Evolutionary conservation across 2,888 invertebrate species (phyloP).

Genomic region (Epirrhoe alternata): DNA sequence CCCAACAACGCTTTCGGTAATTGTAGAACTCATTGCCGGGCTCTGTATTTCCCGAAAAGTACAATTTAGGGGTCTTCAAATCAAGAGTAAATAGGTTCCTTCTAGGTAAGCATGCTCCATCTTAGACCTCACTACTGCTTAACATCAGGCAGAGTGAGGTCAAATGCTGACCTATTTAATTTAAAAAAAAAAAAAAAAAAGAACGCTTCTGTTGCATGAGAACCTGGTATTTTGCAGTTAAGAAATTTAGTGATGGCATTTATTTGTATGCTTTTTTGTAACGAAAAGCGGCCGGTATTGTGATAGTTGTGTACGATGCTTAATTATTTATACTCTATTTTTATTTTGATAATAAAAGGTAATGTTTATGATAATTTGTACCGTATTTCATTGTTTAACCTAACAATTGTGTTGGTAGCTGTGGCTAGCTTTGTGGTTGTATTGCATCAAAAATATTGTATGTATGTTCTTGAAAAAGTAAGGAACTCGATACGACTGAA

Average conservation of each 20-base stretch:
- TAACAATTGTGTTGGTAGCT: conserved; percentile 57
- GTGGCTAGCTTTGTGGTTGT: conserved; percentile 51
- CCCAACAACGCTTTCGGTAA: conserved; percentile 33
- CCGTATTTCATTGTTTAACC: conserved; percentile 73
- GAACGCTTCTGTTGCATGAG: conserved; percentile 39
- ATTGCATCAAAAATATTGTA: conserved; percentile 25
- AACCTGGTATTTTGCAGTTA: conserved; percentile 50
- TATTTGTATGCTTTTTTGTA: conserved; percentile 44
- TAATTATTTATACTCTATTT: conserved; percentile 72
- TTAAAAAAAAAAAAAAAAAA: no score
- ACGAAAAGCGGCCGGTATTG: conserved; percentile 65
- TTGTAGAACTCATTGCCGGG: no score
- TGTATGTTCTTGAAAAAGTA: conserved; percentile 8
- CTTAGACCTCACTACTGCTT: no score
- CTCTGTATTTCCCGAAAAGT: no score
- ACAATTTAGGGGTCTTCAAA: no score
- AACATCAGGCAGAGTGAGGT: no score
- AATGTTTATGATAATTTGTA: conserved; percentile 65
- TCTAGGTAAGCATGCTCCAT: no score
- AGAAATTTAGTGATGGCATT: conserved; percentile 60
- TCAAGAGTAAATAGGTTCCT: no score
- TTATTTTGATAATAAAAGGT: conserved; percentile 78
- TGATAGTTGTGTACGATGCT: conserved; percentile 81
- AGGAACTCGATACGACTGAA: background rate
- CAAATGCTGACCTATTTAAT: no score